phyloP scores from a whole-genome alignment of 2,113 vertebrate species.

The Catharus minimus region DNA sequence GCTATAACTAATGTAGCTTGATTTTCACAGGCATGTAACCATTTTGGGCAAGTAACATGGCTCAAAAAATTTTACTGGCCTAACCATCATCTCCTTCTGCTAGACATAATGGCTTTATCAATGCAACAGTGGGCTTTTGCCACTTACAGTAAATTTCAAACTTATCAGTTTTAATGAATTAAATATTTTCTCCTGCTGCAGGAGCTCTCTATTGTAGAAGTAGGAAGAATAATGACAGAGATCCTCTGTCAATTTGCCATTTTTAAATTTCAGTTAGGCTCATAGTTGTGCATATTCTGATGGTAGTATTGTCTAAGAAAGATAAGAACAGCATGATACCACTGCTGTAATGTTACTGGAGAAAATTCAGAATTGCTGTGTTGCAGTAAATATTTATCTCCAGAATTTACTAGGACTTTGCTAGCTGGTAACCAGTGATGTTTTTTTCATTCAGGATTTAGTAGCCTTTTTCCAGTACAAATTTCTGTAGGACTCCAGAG shows the following conservation, averaged over 20 bases:
- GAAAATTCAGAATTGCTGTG: not conserved
- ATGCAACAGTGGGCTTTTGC: not conserved
- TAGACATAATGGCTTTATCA: not conserved
- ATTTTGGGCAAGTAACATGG: not conserved
- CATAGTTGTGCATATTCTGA: not conserved
- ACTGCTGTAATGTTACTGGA: not conserved
- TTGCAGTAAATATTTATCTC: not conserved
- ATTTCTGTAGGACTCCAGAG: not conserved
- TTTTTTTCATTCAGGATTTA: not conserved
- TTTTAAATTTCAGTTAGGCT: not conserved
- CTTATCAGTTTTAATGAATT: not conserved
- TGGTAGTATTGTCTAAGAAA: not conserved
- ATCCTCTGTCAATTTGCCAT: not conserved
- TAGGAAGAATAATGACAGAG: not conserved
- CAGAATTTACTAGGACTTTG: not conserved
- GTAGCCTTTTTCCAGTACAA: not conserved
- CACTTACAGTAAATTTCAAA: slow-evolving; percentile 14
- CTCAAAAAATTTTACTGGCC: slow-evolving; percentile 7
- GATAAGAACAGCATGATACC: not conserved
- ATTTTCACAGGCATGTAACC: not conserved
- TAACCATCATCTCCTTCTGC: not conserved
- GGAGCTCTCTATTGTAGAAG: not conserved
- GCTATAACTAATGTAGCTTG: not conserved
- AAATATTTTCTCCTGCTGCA: not conserved
- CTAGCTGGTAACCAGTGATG: not conserved